Base-by-base conservation (phyloP, 2,797 vertebrate genomes). In the Oophaga sylvatica region DNA sequence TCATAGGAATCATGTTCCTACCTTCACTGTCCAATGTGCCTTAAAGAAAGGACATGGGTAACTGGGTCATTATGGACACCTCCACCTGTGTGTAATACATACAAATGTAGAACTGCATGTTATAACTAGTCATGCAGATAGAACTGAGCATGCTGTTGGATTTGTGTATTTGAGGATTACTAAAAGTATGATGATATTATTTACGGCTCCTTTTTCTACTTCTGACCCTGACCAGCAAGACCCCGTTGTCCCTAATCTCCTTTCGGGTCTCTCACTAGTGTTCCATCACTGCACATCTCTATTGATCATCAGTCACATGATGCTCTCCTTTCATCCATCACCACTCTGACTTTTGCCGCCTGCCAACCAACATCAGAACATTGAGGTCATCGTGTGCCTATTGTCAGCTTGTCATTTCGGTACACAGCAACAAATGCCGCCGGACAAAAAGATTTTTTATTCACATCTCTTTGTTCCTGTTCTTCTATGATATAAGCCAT, bases 181-280 rank as follows among this genome's bases (percentile, higher is more conserved):
- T 29, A n/a, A 4, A 56, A 65, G 56, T 56, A 41, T 78, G 41
- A 53, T 56, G 57, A 77, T 20, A 76, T 48, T 79, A 56, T 85
- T 73, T 84, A 45, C 48, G 48, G 11, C 41, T 63, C n/a, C 11
- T 48, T 83, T 80, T 87, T 31, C 73, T 86, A 16, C 41, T 35
- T 89, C 57, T 83, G 80, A 79, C 88, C 87, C 83, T 88, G 87
- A 88, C 87, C 87, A 62, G 5, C 7, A 73, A 81, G 87, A 85
- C 83, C 83, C n/a, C 45, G 5, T 19, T 67, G 68, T 71, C 83
- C 60, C 59, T 67, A 53, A 63, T 65, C 20, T 41, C 68, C 1
- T 12, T 62, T 2, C 0, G 83, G 65, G 85, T 56, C 56, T 80
- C 76, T 59, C 16, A 20, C 19, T 26, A 77, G 84, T 22, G 31